phyloP scores from a whole-genome alignment of 2,113 vertebrate species.

The Columba livia region DNA sequence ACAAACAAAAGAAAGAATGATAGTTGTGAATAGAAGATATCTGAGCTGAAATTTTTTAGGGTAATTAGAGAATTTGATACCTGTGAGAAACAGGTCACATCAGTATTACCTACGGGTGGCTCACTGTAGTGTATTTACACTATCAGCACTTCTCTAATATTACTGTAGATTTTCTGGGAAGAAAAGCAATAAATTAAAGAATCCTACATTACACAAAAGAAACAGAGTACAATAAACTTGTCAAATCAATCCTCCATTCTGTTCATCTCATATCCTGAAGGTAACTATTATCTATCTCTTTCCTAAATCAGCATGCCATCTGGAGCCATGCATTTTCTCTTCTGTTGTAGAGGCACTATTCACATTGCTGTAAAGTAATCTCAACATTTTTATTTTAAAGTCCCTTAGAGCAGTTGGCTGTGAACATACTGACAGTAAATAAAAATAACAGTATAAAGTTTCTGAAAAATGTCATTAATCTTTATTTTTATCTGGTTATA shows the following conservation, averaged over 20 bases:
- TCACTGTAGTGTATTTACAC: constrained; percentile 29
- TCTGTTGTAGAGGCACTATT: neutral
- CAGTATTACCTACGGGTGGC: constrained; percentile 35
- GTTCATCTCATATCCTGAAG: constrained; percentile 22
- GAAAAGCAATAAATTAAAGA: constrained; percentile 56
- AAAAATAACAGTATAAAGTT: neutral
- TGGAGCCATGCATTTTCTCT: neutral
- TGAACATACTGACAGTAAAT: neutral
- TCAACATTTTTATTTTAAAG: neutral
- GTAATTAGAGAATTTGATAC: constrained; percentile 62
- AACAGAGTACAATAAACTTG: constrained; percentile 30
- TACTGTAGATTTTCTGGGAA: constrained; percentile 1
- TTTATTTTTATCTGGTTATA: neutral
- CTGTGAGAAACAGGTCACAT: constrained; percentile 61
- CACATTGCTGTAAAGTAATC: neutral
- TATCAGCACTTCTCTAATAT: constrained; percentile 54
- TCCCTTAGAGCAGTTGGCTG: neutral
- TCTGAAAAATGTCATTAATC: neutral
- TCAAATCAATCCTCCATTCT: constrained; percentile 25
- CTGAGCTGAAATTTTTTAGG: constrained; percentile 54
- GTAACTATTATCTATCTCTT: constrained; percentile 32
- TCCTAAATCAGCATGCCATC: constrained; percentile 22
- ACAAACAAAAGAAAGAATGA: constrained; percentile 49
- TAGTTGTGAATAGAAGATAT: constrained; percentile 37
- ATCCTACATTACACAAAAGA: constrained; percentile 33